phyloP scores from a whole-genome alignment of 2,888 invertebrate species.

The Idaea biselata region DNA sequence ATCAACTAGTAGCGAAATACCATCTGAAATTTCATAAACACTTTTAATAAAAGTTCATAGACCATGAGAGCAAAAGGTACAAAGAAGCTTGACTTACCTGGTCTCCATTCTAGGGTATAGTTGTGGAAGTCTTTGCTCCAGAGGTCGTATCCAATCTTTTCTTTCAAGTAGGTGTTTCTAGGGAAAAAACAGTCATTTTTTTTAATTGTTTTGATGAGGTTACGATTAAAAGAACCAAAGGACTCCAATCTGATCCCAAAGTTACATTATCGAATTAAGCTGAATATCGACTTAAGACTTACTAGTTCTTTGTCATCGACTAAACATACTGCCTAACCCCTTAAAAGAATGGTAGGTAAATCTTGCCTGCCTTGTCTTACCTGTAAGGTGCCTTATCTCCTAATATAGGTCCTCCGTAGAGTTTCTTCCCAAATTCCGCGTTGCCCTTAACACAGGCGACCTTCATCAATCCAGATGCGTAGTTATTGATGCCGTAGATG shows the following conservation, averaged over 20 bases:
- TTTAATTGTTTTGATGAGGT: too few relatives aligned
- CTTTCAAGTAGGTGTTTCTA: conserved; percentile 53
- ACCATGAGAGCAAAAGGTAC: not conserved
- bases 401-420: conserved; percentile 63
- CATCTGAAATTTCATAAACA: conserved; percentile 49
- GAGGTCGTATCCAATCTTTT: conserved; percentile 51
- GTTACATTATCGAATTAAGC: too few relatives aligned
- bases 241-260: too few relatives aligned
- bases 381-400: conserved; percentile 66
- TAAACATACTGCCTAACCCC: not conserved
- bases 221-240: too few relatives aligned
- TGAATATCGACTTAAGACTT: too few relatives aligned
- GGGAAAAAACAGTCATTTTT: conserved; percentile 17
- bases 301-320: not conserved
- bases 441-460: conserved; percentile 87
- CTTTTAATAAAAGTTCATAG: not conserved
- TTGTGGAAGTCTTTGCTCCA: conserved; percentile 84
- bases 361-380: conserved; percentile 31
- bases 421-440: conserved; percentile 53
- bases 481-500: conserved; percentile 81
- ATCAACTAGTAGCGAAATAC: conserved; percentile 75
- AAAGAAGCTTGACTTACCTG: conserved; percentile 49
- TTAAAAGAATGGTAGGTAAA: not conserved
- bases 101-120: conserved; percentile 86
- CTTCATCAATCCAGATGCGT: conserved; percentile 86